These are phyloP conservation scores for Hypomecis punctinalis DNA, from an alignment of 2,888 invertebrate genomes.

Conservation along the genomic window DNA sequence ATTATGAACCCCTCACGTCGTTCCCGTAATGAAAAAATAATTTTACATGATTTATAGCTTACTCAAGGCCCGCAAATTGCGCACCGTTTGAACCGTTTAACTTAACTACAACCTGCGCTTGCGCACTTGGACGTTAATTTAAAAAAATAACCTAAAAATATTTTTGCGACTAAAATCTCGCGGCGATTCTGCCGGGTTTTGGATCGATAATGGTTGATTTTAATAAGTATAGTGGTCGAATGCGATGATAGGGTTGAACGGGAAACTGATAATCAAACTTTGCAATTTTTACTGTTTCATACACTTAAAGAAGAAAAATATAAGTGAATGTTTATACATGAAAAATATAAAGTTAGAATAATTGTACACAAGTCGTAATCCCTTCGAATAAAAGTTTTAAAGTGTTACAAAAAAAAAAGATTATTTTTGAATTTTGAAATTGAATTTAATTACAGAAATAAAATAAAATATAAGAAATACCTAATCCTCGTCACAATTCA, in stretches of 20 bases:
- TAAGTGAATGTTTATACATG: no score
- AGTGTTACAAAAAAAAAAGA: no score
- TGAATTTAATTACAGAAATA: no score
- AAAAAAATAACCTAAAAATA: slow-evolving; percentile 52
- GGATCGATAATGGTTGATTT: slow-evolving; percentile 62
- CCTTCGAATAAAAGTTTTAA: no score
- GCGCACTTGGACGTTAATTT: slow-evolving; percentile 66
- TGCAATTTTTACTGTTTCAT: no score
- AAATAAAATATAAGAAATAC: no score
- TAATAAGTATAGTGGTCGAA: slow-evolving; percentile 63
- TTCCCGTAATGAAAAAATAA: slow-evolving; percentile 80
- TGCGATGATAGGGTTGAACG: slow-evolving; percentile 39
- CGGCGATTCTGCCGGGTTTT: slow-evolving; percentile 45
- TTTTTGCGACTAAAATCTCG: slow-evolving; percentile 60
- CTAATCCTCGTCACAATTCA: no score
- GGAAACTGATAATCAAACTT: background rate
- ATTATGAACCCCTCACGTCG: slow-evolving; percentile 67
- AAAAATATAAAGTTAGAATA: no score
- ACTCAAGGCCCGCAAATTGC: slow-evolving; percentile 80
- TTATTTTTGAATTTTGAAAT: no score
- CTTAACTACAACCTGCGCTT: slow-evolving; percentile 76
- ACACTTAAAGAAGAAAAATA: no score
- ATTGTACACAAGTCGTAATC: no score
- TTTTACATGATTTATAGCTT: slow-evolving; percentile 83
- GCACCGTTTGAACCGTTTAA: slow-evolving; percentile 81